Evolutionary conservation across 2,888 invertebrate genomes (phyloP).

Genomic region (Peribatodes rhomboidaria): DNA sequence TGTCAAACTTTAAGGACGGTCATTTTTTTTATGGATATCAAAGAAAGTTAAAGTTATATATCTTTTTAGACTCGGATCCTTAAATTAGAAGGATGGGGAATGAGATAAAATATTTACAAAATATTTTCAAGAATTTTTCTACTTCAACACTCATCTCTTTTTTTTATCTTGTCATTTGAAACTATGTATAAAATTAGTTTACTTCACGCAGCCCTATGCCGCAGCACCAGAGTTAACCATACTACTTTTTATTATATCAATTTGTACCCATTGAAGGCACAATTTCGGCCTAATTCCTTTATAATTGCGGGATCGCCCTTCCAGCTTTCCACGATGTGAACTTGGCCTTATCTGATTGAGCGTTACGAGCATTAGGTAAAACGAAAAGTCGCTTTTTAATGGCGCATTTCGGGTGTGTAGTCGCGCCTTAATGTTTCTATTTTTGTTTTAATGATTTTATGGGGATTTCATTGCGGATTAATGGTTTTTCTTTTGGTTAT

Average conservation of each 20-base stretch:
- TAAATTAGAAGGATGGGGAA: too few relatives aligned
- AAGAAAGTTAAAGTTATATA: too few relatives aligned
- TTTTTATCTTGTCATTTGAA: not conserved
- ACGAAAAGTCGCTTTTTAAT: constrained; percentile 67
- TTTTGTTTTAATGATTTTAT: constrained; percentile 48
- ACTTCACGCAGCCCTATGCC: constrained; percentile 53
- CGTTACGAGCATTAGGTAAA: constrained; percentile 67
- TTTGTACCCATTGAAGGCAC: constrained; percentile 84
- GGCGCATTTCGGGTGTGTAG: constrained; percentile 53
- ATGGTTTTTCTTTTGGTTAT: constrained; percentile 3
- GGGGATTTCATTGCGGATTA: constrained; percentile 30
- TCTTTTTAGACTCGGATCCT: too few relatives aligned
- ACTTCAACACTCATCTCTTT: not conserved
- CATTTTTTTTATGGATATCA: too few relatives aligned
- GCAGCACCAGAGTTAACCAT: constrained; percentile 63
- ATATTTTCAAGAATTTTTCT: too few relatives aligned
- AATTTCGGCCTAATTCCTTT: constrained; percentile 84
- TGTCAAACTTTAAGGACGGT: too few relatives aligned
- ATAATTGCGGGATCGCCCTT: constrained; percentile 82
- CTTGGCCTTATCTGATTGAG: constrained; percentile 76
- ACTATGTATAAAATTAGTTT: not conserved
- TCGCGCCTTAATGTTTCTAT: constrained; percentile 55
- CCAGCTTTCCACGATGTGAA: constrained; percentile 68
- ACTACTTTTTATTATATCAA: constrained; percentile 86
- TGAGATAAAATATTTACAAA: too few relatives aligned